Conservation (phyloP, 2,888 invertebrate genomes). For the Xanthostigma xanthostigma region DNA sequence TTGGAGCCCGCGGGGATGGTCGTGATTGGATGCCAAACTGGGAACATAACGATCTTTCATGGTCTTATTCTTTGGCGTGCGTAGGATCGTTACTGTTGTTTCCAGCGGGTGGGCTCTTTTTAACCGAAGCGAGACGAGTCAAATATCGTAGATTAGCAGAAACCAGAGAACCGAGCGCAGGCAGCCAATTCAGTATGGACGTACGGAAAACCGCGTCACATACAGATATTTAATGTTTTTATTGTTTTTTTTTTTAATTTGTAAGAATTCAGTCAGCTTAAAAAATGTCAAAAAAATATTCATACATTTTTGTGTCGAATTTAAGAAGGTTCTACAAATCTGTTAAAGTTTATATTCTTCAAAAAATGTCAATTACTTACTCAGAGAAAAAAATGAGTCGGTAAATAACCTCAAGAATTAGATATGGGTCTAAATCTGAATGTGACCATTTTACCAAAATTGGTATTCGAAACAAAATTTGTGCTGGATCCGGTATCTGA, state of each 20-base stretch:
- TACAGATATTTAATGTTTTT: slow-evolving; percentile 48
- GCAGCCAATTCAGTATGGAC: slow-evolving; percentile 41
- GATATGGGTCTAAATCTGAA: no score
- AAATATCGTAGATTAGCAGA: slow-evolving; percentile 58
- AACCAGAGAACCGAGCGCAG: slow-evolving; percentile 44
- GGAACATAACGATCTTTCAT: slow-evolving; percentile 88
- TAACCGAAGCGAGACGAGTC: slow-evolving; percentile 69
- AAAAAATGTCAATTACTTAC: no score
- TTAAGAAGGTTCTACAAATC: no score
- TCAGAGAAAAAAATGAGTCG: no score
- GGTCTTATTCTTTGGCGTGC: slow-evolving; percentile 81
- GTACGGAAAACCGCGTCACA: slow-evolving; percentile 47
- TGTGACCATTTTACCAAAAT: no score
- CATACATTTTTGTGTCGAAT: not conserved
- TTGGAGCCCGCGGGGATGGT: slow-evolving; percentile 81
- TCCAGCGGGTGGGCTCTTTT: slow-evolving; percentile 63
- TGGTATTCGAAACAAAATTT: no score
- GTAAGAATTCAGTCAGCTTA: not conserved
- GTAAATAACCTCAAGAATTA: no score
- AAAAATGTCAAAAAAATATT: not conserved
- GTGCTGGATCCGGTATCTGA: no score
- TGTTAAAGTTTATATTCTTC: no score
- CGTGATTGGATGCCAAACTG: slow-evolving; percentile 93
- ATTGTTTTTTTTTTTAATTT: not conserved
- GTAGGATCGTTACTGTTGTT: slow-evolving; percentile 61